Evolutionary conservation across 2,113 vertebrate species (phyloP), one percentile per base, ranked within the genome.

Genomic region (Brachirus orientalis): DNA sequence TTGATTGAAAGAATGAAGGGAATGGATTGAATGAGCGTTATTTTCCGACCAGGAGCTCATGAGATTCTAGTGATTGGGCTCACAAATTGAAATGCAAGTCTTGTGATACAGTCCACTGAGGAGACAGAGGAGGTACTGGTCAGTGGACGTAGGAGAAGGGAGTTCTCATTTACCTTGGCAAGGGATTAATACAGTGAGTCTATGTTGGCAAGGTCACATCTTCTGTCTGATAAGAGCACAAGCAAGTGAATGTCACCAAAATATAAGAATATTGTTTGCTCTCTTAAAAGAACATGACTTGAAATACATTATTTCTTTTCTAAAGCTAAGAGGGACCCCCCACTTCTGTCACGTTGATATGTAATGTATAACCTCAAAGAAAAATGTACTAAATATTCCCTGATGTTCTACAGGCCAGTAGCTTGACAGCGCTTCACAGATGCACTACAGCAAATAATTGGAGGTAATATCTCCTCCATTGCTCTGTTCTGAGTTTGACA

Each of bases 111-210:
- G 74, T 66, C 55, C 12, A 41, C 18, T 56, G 71, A 58, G 50
- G 47, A 76, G 56, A 79, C 44, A 68, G 63, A 75, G 46, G 51
- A 63, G 66, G 54, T 56, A 22, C 1, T 38, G 76, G 76, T 82
- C 72, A 75, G 44, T 45, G 69, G 68, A 82, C 69, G 80, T 69
- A 80, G 72, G 10, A 58, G 37, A 73, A 11, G 58, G 51, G 46
- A 77, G 75, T 71, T 82, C 44, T 88, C 72, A 72, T 75, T 82
- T 63, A 62, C 40, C 57, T 63, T 18, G 63, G 35, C 41, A 54
- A 69, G 57, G 71, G 70, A 85, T 90, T 83, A 89, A 67, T 79
- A 84, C 85, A 88, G 86, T 81, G 84, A 87, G 81, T 64, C 65
- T 70, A 62, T 80, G 71, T 80, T 83, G 82, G 75, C 63, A 57